Base-by-base conservation (phyloP, 2,888 invertebrate genomes). In the Meteorus colon region DNA sequence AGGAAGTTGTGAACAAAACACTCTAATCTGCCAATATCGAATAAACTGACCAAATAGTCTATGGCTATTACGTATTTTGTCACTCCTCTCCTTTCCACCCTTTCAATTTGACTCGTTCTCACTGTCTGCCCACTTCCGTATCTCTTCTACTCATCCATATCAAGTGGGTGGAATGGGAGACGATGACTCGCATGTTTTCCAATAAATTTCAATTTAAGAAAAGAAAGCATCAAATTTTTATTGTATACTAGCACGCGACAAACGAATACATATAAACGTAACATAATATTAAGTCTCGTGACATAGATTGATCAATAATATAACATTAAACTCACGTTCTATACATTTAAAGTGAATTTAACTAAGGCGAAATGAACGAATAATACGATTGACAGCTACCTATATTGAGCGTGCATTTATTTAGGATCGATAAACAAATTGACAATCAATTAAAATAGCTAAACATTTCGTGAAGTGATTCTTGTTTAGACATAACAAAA, bases 1-100 rank as follows among this genome's bases (percentile, higher is more conserved):
- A 81, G 84, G 83, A 84, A 84, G 80, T 80, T 82, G 82, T 81
- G 84, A 85, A 85, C 85, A 84, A 84, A 82, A 55, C 19, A 55
- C 8, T 48, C 4, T 81, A 80, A 79, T 77, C 80, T 79, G 68
- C 41, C 76, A 68, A 75, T 70, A 70, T 65, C 74, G 67, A 81
- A 81, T 82, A 82, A 83, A 82, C 80, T 80, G 80, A 67, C 76
- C 75, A 81, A 81, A 82, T 81, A 79, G 78, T 68, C 73, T 67
- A 79, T 76, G 76, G 79, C 27, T 66, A 14, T 14, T 14, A 29
- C 29, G 12, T 29, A 41, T 10, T 10, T 2, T 41, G 41, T 12
- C 12, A 12, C 12, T 12, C 12, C 41, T 41, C 12, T 41, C 12
- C 2, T 34, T 55, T 31, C 19, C 19, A 31, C 37, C 14, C 62